Percentiles rank a stretch among this genome's conserved stretches.
Evolutionary conservation across 2,797 vertebrate species (phyloP).

Genomic region (Acrocephalus scirpaceus): DNA sequence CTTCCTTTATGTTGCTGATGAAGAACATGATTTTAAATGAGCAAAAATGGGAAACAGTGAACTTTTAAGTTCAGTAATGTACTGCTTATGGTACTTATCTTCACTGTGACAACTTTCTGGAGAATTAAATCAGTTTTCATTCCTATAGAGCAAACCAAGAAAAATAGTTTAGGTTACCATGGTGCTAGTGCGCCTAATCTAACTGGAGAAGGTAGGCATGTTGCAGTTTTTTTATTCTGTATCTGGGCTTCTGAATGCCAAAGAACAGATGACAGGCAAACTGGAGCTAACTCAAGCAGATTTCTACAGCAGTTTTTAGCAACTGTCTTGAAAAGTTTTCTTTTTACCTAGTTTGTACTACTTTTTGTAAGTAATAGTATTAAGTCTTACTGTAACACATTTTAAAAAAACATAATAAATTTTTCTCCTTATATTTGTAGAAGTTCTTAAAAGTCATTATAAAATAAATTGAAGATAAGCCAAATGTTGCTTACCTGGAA

Average conservation of each 20-base stretch:
- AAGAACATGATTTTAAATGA: background rate
- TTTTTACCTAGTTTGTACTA: background rate
- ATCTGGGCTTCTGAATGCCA: constrained; percentile 10
- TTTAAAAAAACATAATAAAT: background rate
- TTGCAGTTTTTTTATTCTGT: background rate
- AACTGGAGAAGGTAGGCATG: constrained; percentile 59
- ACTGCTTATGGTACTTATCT: constrained; percentile 23
- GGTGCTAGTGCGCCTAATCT: constrained; percentile 65
- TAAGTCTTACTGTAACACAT: background rate
- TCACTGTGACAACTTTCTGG: background rate
- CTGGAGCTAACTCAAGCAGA: background rate
- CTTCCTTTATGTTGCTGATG: background rate
- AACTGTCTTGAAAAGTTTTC: background rate
- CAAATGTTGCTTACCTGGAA: background rate
- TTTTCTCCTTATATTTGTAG: background rate
- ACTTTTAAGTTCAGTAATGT: background rate
- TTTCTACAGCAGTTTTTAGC: background rate
- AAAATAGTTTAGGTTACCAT: constrained; percentile 79
- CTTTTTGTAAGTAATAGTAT: background rate
- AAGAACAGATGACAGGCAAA: constrained; percentile 18
- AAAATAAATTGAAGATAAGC: background rate
- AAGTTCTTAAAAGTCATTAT: background rate
- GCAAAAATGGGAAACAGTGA: background rate
- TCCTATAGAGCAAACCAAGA: constrained; percentile 75
- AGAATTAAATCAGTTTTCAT: constrained; percentile 63